phyloP scores from a whole-genome alignment of 2,888 invertebrate species.

The Crocallis elinguaria region DNA sequence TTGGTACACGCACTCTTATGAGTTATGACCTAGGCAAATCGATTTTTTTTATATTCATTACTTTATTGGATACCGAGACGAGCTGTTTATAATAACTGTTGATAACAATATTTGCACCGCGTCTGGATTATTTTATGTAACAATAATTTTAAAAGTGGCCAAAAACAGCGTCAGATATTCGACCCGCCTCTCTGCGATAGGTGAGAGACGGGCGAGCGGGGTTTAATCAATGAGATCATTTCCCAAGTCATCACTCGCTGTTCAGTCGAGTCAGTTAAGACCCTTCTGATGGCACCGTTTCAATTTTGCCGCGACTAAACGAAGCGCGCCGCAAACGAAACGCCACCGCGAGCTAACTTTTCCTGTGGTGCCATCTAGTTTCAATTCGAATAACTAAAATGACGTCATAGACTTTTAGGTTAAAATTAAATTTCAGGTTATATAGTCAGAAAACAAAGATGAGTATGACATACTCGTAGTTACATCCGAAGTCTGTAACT shows the following conservation, averaged over 20 bases:
- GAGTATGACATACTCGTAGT: no score
- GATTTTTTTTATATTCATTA: no score
- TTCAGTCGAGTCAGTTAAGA: slow-evolving; percentile 84
- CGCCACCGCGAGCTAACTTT: slow-evolving; percentile 28
- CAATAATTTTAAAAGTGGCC: slow-evolving; percentile 42
- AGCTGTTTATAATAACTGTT: no score
- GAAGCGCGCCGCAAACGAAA: neutral
- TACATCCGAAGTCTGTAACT: no score
- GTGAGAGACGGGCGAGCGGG: slow-evolving; percentile 64
- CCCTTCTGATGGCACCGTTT: slow-evolving; percentile 58
- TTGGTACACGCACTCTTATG: no score
- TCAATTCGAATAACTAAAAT: neutral
- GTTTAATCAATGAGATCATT: slow-evolving; percentile 64
- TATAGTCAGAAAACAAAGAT: no score
- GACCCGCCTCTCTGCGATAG: slow-evolving; percentile 67
- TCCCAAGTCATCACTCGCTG: slow-evolving; percentile 76
- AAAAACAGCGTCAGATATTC: slow-evolving; percentile 71
- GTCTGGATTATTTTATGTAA: no score
- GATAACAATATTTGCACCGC: no score
- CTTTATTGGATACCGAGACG: no score
- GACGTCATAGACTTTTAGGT: neutral
- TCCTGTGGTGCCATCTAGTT: slow-evolving; percentile 33
- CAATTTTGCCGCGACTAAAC: neutral
- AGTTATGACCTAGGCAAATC: no score
- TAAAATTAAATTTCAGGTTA: no score